A percentile compares a stretch with the other conserved stretches of the same genome.
These are phyloP conservation scores for Drosophila mayri DNA, from an alignment of 1,140 invertebrate genomes.

Conservation along the genomic window DNA sequence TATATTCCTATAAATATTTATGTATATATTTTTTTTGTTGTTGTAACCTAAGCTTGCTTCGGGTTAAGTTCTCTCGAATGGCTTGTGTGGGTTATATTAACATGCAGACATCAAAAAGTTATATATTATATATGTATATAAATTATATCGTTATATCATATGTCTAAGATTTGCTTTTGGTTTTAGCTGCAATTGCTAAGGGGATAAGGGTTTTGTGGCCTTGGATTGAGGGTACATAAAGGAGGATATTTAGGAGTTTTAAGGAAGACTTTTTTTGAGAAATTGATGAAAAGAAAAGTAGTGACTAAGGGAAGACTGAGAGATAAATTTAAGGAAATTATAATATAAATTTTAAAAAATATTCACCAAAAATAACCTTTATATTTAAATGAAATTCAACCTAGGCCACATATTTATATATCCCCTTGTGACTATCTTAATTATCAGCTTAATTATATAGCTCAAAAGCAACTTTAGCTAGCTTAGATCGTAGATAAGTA, in stretches of 20 bases:
- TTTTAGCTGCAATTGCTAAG: constrained; percentile 23
- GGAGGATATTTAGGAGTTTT: not conserved
- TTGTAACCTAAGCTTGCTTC: constrained; percentile 37
- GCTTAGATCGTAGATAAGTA: constrained; percentile 53
- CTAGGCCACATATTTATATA: constrained; percentile 30
- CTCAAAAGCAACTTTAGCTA: constrained; percentile 52
- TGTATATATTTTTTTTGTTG: constrained; percentile 28
- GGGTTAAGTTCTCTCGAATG: constrained; percentile 33
- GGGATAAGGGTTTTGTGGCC: not conserved
- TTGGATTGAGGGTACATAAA: not conserved
- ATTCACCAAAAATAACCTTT: no score
- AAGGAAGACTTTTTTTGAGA: constrained; percentile 22
- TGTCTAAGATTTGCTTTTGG: constrained; percentile 48
- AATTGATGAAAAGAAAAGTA: not conserved
- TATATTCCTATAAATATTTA: constrained; percentile 49
- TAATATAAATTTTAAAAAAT: no score
- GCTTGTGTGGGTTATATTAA: constrained; percentile 62
- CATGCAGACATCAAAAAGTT: constrained; percentile 80
- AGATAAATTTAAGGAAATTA: not conserved
- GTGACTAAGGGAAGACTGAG: not conserved
- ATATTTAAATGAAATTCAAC: not conserved
- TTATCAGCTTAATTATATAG: constrained; percentile 47
- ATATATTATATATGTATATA: constrained; percentile 33
- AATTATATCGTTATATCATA: constrained; percentile 42
- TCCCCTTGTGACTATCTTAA: no score